Evolutionary conservation across 2,113 vertebrate species (phyloP), one percentile per base, ranked within the genome.

Genomic region (Siniperca knerii): DNA sequence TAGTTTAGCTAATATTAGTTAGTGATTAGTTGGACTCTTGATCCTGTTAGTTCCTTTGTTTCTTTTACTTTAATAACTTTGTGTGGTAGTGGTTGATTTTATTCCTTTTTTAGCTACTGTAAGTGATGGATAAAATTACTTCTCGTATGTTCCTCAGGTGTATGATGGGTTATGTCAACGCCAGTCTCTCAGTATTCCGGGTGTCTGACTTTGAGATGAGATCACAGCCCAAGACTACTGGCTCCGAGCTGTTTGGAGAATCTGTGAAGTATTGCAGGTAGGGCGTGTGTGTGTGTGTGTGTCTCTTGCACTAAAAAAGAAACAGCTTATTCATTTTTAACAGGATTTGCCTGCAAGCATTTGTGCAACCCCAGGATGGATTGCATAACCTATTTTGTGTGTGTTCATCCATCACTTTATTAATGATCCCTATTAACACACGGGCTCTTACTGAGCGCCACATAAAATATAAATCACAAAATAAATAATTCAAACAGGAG

Each of bases 91-190:
- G 46, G 11, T n/a, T 25, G 35, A 12, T 23, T 46, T 16, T 42
- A 6, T 25, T 58, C 18, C 37, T 50, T 44, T 40, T 74, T 61
- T 16, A n/a, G 13, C 44, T 21, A 10, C 18, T 33, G 0, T 8
- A 25, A 58, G 15, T 82, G 3, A 33, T 70, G 37, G 5, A 58
- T 33, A 5, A 58, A 68, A 44, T 10, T 0, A 29, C 64, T 54
- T 23, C 37, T 86, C 33, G 0, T 50, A 81, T 91, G 64, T 75
- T 85, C 77, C 81, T 35, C 78, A 98, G 97, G 85, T 98, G 97
- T 75, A 97, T 98, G 97, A 96, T 97, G 91, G 97, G 97, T 75
- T 98, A 98, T 1, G 97, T 98, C 62, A 98, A 98, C 58, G 97
- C 97, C 94, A 98, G 97, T 89, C 93, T 98, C 73, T 98, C 98